Evolutionary conservation across 92 coral and sea anemone genomes (phyloP), one percentile per base, ranked within the genome.

Genomic region (Phenganax marumi): DNA sequence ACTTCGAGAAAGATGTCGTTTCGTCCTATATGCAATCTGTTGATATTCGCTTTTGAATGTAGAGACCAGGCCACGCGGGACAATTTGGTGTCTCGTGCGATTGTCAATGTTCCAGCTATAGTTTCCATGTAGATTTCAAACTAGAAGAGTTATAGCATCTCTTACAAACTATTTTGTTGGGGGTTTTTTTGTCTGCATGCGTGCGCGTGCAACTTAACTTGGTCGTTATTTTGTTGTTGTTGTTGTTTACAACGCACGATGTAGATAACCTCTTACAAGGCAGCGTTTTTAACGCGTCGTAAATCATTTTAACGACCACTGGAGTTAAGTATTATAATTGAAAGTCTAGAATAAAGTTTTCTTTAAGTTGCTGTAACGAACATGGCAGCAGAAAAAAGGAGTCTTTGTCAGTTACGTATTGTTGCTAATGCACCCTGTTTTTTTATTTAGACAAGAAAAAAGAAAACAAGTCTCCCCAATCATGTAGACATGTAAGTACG

Each of bases 391-490:
- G 26, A 25, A 25, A 66, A 62, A 2, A 23, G n/a, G 5, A 23
- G 21, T 58, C 21, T 13, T 58, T 8, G 65, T 58, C 5, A 58
- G 65, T 58, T 58, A 1, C 8, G 65, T 33, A 58, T 23, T 7
- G 43, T 22, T 64, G 8, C 11, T 17, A 64, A 22, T 64, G 70
- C 9, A 0, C 3, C 13, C 43, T 12, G 2, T 66, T 33, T 72
- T 48, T 8, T 46, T 8, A 50, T 72, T 52, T 47, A 72, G 77
- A 72, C 77, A 6, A 72, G 77, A 72, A 72, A 72, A 33, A 72
- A 72, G 77, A 72, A 72, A 72, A 56, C 23, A 55, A 72, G 43
- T 50, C 8, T 33, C 7, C 60, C 77, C 10, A 18, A 21, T 47
- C 39, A n/a, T n/a, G 1, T 22, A 16, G 43, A 72, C 58, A 72